Conservation (phyloP, 2,113 vertebrate genomes). For the Micronisus gabar region DNA sequence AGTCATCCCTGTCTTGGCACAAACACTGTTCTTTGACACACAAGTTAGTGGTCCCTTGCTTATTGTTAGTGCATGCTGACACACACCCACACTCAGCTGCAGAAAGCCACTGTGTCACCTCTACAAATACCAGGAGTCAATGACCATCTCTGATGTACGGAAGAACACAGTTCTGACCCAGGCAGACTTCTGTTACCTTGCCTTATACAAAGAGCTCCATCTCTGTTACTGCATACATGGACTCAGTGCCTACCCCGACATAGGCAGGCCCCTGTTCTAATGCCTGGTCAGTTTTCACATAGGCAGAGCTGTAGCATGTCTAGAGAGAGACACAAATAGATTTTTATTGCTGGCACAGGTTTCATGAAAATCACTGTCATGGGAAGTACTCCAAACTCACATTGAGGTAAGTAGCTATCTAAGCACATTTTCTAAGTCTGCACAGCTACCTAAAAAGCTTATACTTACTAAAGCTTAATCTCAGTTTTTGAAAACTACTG, state of each 20-base stretch:
- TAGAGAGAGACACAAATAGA: not conserved
- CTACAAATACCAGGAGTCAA: not conserved
- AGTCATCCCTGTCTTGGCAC: not conserved
- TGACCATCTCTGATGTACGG: not conserved
- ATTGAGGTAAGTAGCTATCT: not conserved
- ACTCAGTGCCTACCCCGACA: no score
- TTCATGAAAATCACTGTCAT: not conserved
- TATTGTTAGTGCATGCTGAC: not conserved
- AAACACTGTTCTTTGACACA: not conserved
- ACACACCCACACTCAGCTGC: no score
- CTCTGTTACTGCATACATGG: not conserved
- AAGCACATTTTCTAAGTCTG: not conserved
- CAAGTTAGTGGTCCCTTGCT: no score
- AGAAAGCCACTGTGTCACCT: rapidly evolving
- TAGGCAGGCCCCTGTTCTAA: not conserved
- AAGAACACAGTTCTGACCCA: not conserved
- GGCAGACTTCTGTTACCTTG: not conserved
- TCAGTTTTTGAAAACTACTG: not conserved
- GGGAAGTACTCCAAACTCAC: not conserved
- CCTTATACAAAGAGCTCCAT: not conserved
- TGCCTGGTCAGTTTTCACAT: rapidly evolving
- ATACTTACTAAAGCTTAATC: not conserved
- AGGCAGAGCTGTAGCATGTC: not conserved
- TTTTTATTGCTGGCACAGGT: not conserved
- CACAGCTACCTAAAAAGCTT: not conserved